Evolutionary conservation across 92 coral and sea anemone genomes (phyloP).

Genomic region (Paragorgia papillata): DNA sequence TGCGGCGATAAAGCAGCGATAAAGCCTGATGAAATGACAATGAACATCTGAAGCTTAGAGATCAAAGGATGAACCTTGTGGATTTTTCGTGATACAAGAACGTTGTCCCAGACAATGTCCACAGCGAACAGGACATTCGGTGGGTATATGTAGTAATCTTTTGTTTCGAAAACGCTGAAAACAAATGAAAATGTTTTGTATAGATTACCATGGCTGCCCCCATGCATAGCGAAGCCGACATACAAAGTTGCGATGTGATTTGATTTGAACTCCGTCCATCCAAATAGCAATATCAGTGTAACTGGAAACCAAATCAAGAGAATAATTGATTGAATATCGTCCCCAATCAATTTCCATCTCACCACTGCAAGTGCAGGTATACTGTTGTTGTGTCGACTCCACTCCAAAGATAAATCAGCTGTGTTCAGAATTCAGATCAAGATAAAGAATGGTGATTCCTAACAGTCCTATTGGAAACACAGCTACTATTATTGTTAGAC

Average conservation of each 20-base stretch:
- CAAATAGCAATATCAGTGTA: background rate
- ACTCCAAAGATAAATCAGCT: background rate
- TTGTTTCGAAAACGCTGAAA: background rate
- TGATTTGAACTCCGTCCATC: background rate
- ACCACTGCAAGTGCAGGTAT: background rate
- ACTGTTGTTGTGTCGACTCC: background rate
- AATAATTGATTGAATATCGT: background rate
- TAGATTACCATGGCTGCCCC: no score
- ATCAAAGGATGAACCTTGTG: background rate
- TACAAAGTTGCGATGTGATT: background rate
- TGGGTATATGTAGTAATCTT: background rate
- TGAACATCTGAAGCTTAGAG: no score
- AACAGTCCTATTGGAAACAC: background rate
- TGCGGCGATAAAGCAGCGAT: no score
- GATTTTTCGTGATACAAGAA: background rate
- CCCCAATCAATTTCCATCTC: background rate
- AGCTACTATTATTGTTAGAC: background rate
- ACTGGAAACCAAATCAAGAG: background rate
- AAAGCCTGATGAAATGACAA: no score
- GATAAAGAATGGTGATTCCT: background rate
- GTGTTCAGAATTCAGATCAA: background rate
- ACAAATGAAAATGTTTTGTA: no score
- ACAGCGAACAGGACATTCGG: background rate
- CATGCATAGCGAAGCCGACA: background rate
- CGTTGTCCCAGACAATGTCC: background rate